Percentiles rank a stretch among this genome's conserved stretches.
Evolutionary conservation across 2,888 invertebrate species (phyloP).

Genomic region (Cyaniris semiargus): DNA sequence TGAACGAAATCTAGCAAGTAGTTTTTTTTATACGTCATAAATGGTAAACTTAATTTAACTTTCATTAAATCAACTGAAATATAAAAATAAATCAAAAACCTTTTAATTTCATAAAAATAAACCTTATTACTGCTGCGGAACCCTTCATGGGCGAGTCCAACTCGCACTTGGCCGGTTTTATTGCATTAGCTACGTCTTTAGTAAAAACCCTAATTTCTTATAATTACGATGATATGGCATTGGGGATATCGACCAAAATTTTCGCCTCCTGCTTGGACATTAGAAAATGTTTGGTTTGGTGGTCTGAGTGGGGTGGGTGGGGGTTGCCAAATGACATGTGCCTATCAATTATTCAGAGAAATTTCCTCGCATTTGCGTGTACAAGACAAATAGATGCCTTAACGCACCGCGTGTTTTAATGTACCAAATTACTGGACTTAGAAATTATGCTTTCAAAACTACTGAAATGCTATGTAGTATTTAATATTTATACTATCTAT

Average conservation of each 20-base stretch:
- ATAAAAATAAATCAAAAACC: no score
- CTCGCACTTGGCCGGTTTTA: no score
- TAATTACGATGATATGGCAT: conserved; percentile 17
- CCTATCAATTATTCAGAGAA: conserved; percentile 78
- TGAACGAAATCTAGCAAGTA: no score
- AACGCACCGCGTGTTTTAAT: conserved; percentile 46
- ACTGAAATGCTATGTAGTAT: background rate
- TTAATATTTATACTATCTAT: background rate
- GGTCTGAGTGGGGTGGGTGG: conserved; percentile 49
- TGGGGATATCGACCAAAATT: conserved; percentile 20
- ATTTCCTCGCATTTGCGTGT: conserved; percentile 78
- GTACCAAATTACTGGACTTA: background rate
- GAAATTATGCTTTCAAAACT: background rate
- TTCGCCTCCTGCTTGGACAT: background rate
- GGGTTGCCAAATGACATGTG: conserved; percentile 78
- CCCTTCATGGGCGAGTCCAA: no score
- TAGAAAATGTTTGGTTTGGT: conserved; percentile 35
- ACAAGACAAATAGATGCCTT: conserved; percentile 74
- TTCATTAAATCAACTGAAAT: no score
- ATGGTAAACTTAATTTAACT: no score
- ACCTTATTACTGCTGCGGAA: no score
- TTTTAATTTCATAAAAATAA: no score
- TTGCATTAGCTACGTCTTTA: no score
- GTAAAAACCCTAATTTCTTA: background rate
- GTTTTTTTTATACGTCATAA: no score